Evolutionary conservation across 2,113 vertebrate genomes (phyloP).

Genomic region (Pungitius pungitius): DNA sequence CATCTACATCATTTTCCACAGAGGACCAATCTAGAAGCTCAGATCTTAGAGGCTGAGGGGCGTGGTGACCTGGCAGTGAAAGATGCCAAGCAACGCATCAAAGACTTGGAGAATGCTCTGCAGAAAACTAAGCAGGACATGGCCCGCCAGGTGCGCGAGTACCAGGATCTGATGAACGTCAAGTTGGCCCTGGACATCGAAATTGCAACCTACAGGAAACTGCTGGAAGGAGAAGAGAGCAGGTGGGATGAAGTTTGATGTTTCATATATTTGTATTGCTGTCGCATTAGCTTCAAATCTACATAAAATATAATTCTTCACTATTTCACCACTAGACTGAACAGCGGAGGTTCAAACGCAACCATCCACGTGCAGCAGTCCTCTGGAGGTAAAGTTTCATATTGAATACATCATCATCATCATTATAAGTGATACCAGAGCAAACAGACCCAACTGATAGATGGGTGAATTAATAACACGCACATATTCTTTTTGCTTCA

Average conservation of each 20-base stretch:
- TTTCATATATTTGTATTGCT: neutral
- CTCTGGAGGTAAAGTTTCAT: conserved; percentile 45
- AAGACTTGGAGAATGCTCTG: conserved; percentile 86
- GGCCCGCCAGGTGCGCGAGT: conserved; percentile 87
- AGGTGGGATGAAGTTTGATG: conserved; percentile 73
- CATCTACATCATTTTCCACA: conserved; percentile 51
- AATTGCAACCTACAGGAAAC: conserved; percentile 92
- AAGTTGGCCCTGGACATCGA: conserved; percentile 94
- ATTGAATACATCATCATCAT: neutral
- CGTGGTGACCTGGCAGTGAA: conserved; percentile 89
- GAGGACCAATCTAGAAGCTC: conserved; percentile 85
- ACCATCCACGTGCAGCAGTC: conserved; percentile 80
- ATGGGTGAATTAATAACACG: neutral
- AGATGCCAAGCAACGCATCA: conserved; percentile 85
- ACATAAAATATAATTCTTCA: conserved; percentile 23
- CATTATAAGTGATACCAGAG: neutral
- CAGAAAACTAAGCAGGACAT: conserved; percentile 91
- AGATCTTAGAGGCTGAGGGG: conserved; percentile 89
- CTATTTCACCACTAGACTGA: conserved; percentile 63
- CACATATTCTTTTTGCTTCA: conserved; percentile 23
- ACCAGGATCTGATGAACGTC: conserved; percentile 92
- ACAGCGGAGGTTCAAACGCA: conserved; percentile 51
- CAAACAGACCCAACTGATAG: neutral
- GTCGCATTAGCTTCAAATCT: neutral
- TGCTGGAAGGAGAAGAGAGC: conserved; percentile 92